Conservation (phyloP, 2,888 invertebrate genomes). For the Drosophila mayaguana region DNA sequence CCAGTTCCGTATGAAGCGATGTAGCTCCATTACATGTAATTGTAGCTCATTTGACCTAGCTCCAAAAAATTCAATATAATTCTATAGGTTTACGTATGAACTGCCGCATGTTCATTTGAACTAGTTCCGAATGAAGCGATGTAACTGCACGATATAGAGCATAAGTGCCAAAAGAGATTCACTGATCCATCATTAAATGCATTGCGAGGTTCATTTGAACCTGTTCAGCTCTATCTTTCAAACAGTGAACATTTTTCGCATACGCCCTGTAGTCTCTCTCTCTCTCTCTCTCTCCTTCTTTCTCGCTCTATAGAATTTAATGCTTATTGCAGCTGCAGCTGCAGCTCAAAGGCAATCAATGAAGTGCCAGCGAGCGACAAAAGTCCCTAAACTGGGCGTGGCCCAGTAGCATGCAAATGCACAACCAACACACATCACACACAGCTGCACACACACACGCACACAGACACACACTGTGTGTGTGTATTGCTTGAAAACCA, state of each 20-base stretch:
- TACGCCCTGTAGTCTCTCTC: conserved; percentile 48
- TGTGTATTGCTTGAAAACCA: conserved; percentile 25
- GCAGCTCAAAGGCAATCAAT: conserved; percentile 72
- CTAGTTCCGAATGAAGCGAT: neutral
- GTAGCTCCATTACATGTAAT: neutral
- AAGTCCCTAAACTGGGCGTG: conserved; percentile 43
- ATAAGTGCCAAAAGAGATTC: neutral
- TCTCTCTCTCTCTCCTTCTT: neutral
- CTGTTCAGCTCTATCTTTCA: neutral
- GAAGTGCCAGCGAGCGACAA: conserved; percentile 46
- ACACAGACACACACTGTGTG: neutral
- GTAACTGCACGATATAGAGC: neutral
- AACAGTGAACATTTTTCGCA: conserved; percentile 61
- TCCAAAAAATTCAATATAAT: neutral
- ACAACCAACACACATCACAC: conserved; percentile 6
- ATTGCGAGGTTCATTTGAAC: neutral
- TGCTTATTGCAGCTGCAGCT: conserved; percentile 53
- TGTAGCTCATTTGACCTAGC: neutral
- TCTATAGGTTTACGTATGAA: neutral
- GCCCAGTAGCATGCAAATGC: conserved; percentile 41
- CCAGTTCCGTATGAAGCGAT: neutral
- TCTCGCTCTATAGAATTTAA: conserved; percentile 43
- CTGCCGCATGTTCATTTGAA: neutral
- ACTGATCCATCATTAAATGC: neutral
- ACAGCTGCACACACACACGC: conserved; percentile 3